Conservation (phyloP, 2,888 invertebrate genomes). For the Euclidia mi region DNA sequence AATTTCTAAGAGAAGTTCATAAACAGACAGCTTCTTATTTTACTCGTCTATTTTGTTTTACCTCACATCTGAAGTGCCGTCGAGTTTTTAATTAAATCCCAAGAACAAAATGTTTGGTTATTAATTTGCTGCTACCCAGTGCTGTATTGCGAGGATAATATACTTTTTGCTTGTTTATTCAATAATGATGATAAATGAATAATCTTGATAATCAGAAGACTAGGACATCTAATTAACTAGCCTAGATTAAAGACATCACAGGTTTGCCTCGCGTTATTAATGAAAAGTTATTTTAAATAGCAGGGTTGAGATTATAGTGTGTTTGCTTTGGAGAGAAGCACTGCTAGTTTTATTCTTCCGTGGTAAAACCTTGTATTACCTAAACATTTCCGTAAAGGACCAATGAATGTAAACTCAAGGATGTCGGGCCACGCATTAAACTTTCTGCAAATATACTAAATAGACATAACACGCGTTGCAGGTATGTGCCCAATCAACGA, state of each 20-base stretch:
- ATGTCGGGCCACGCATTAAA: too few species aligned
- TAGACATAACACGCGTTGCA: too few species aligned
- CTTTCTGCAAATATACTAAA: too few species aligned
- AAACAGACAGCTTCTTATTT: slow-evolving; percentile 6
- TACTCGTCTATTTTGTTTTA: not conserved
- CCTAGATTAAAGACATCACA: slow-evolving; percentile 7
- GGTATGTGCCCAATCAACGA: too few species aligned
- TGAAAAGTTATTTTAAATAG: not conserved
- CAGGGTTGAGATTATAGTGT: too few species aligned
- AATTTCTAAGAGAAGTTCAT: not conserved
- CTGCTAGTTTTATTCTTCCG: too few species aligned
- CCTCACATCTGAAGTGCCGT: slow-evolving; percentile 15
- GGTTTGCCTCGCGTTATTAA: not conserved
- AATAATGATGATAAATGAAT: too few species aligned
- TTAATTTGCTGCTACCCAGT: slow-evolving; percentile 25
- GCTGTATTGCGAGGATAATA: slow-evolving; percentile 18
- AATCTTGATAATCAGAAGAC: slow-evolving; percentile 13
- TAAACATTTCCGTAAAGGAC: too few species aligned
- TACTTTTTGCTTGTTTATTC: slow-evolving; percentile 15
- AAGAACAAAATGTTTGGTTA: slow-evolving; percentile 34
- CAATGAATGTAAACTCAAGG: too few species aligned
- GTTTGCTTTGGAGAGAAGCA: too few species aligned
- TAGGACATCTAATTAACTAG: slow-evolving; percentile 18
- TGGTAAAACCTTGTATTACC: too few species aligned
- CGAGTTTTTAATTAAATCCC: slow-evolving; percentile 39